Conservation (phyloP, 2,888 invertebrate species). For the Acronicta aceris region DNA sequence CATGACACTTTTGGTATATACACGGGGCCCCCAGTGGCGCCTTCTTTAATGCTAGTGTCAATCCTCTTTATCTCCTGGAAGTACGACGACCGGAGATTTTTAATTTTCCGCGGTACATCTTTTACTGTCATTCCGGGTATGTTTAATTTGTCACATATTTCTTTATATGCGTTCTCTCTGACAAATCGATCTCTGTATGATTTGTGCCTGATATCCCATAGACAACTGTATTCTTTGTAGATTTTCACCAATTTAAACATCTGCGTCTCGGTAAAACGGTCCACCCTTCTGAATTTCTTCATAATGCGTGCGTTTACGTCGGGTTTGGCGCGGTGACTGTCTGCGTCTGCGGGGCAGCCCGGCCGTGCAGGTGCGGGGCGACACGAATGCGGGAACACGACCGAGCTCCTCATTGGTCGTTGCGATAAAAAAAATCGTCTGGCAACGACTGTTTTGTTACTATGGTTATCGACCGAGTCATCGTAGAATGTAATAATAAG, state of each 20-base stretch:
- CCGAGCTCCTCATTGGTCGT: slow-evolving; percentile 16
- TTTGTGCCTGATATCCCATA: slow-evolving; percentile 15
- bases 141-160: slow-evolving; percentile 17
- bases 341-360: too few relatives aligned
- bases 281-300: slow-evolving; percentile 14
- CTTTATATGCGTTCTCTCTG: slow-evolving; percentile 1
- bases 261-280: slow-evolving; percentile 25
- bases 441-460: too few relatives aligned
- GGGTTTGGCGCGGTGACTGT: neutral
- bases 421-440: slow-evolving; percentile 17
- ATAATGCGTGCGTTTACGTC: slow-evolving; percentile 6
- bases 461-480: neutral
- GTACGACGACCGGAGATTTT: too few relatives aligned
- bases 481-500: too few relatives aligned
- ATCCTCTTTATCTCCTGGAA: too few relatives aligned
- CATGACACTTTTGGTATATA: too few relatives aligned
- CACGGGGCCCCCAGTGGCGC: too few relatives aligned
- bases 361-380: slow-evolving; percentile 3
- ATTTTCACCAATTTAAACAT: slow-evolving; percentile 10
- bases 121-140: slow-evolving; percentile 6
- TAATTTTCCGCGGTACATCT: too few relatives aligned
- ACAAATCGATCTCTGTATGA: slow-evolving; percentile 19
- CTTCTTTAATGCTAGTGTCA: too few relatives aligned
- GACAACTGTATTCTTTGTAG: slow-evolving; percentile 16
- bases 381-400: slow-evolving; percentile 4